Evolutionary conservation across 2,888 invertebrate genomes (phyloP), one percentile per base, ranked within the genome.

Genomic region (Plebejus anna): DNA sequence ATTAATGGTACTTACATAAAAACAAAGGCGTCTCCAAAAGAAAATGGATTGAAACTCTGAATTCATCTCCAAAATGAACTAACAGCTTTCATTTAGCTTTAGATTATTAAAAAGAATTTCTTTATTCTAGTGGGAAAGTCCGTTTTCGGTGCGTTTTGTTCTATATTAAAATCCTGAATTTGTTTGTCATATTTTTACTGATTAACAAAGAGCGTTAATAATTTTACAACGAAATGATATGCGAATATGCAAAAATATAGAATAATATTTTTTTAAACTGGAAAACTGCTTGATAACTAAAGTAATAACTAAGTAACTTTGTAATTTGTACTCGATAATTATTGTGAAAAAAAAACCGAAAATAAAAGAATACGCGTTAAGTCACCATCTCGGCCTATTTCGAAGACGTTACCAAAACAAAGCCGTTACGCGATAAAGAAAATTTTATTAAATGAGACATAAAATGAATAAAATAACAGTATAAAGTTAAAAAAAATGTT

Each of bases 11-110:
- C 32, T 73, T 73, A 51, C 55, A 32, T 55, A 28, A 55, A 73
- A 73, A 73, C 73, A 73, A 73, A 73, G 47, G 73, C 73, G 51
- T 28, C 55, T 16, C 57, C 28, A 38, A 70, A 70, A 66, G 66
- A 75, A 76, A 76, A 71, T 59, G 59, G 59, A 72, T 16, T 76
- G 16, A 76, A 76, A 71, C 42, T 72, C 71, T 57, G 72, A 71
- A 71, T 71, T 57, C 76, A 76, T 76, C 59, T 72, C 71, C 76
- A 71, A 76, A 76, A 71, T 76, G 59, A 76, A 76, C 59, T 57
- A 70, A 71, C 57, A 71, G 71, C 71, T 71, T 71, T 71, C 71
- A 75, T 75, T 66, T 71, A 72, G 76, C 72, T 72, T 76, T 72
- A 16, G 57, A 72, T 72, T 76, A 61, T 76, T 72, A 76, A 76